These are phyloP conservation scores for Enteromius treurensis DNA, from an alignment of 2,797 vertebrate genomes.

Conservation along the genomic window DNA sequence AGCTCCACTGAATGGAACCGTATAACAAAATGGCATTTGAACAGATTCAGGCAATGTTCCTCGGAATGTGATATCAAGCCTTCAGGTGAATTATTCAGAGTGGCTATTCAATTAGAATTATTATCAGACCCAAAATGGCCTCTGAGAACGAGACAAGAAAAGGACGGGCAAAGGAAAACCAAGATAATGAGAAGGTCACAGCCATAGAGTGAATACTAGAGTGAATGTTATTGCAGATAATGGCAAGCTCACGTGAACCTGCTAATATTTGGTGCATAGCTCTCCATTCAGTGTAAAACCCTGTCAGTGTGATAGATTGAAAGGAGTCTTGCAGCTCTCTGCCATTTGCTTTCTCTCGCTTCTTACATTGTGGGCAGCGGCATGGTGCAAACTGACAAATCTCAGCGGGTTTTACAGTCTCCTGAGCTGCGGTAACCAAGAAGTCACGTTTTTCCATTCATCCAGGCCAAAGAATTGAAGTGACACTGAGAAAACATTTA, in stretches of 20 bases:
- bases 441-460: conserved; percentile 6
- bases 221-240: conserved; percentile 49
- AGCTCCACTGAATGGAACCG: conserved; percentile 35
- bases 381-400: conserved; percentile 5
- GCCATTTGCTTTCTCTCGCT: conserved; percentile 20
- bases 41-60: conserved; percentile 36
- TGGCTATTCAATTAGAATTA: conserved; percentile 41
- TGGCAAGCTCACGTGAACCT: conserved; percentile 42
- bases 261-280: conserved; percentile 42
- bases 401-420: conserved; percentile 13
- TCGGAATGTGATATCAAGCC: conserved; percentile 40
- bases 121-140: conserved; percentile 33
- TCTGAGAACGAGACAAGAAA: conserved; percentile 40
- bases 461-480: conserved; percentile 2
- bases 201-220: conserved; percentile 35
- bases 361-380: conserved; percentile 26
- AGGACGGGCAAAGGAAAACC: conserved; percentile 21
- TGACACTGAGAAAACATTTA: background rate
- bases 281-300: conserved; percentile 37
- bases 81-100: conserved; percentile 42
- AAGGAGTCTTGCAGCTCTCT: conserved; percentile 4
- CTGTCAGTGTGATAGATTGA: conserved; percentile 44
- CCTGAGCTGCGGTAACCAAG: conserved; percentile 19
- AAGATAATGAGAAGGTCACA: conserved; percentile 50
- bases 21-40: conserved; percentile 30